Conservation (phyloP, 2,797 vertebrate species). For the Ptychobarbus kaznakovi region DNA sequence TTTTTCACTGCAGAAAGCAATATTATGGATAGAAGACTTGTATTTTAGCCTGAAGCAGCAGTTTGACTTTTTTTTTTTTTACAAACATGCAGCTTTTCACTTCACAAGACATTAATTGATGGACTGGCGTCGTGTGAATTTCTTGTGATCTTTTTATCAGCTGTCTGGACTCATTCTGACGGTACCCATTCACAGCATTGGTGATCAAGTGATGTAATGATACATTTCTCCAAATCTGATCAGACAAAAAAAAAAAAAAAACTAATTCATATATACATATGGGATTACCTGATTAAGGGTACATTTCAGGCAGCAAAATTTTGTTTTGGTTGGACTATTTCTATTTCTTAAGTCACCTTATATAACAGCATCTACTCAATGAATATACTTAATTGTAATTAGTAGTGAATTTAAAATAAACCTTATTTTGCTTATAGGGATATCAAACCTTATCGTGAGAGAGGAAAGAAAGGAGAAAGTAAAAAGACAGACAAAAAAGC, state of each 20-base stretch:
- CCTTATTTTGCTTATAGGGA: no score
- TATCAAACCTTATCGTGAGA: not conserved
- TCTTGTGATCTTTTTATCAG: not conserved
- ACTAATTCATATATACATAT: not conserved
- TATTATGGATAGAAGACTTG: not conserved
- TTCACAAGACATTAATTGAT: not conserved
- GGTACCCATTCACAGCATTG: not conserved
- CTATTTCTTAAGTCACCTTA: not conserved
- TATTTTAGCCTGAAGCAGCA: not conserved
- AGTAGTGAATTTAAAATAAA: not conserved
- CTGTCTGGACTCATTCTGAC: not conserved
- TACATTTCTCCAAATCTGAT: not conserved
- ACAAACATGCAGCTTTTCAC: not conserved
- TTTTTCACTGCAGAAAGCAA: not conserved
- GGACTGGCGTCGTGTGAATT: not conserved
- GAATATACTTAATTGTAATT: not conserved
- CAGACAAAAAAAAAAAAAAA: not conserved
- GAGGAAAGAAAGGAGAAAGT: not conserved
- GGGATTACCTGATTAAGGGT: not conserved
- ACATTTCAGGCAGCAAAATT: not conserved
- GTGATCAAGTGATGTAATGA: not conserved
- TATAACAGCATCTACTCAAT: not conserved
- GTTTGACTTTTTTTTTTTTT: not conserved
- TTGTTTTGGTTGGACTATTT: not conserved
- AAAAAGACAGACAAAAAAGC: not conserved